Evolutionary conservation across 2,113 vertebrate species (phyloP), one percentile per base, ranked within the genome.

Genomic region (Brachyhypopomus gauderio): DNA sequence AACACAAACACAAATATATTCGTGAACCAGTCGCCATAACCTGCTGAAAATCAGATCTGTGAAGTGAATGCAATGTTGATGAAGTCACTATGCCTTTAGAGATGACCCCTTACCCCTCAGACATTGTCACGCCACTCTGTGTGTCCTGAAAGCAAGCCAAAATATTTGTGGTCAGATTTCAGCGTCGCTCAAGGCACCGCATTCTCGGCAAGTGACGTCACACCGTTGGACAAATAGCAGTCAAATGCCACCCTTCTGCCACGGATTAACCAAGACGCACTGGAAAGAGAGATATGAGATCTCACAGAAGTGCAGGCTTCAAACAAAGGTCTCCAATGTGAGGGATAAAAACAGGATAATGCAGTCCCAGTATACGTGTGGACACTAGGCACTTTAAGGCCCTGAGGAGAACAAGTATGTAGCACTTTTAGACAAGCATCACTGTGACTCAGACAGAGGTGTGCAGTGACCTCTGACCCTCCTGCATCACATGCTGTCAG

Each of bases 41-140:
- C 70, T 84, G 85, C 78, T 84, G 84, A 69, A 55, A 80, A 86
- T 74, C 38, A 81, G 25, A 23, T 16, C 12, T 76, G 83, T 81
- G 85, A 81, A 83, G 59, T 85, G 81, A 89, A 87, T 83, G 81
- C 87, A 86, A 88, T 87, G 79, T 85, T 83, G 62, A 73, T 52
- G 79, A 27, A 69, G 73, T 77, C 69, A 72, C 27, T n/a, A 79
- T 73, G 22, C 30, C 72, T 74, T 74, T 41, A 34, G 56, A 80
- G 16, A 85, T 59, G 78, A 85, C 75, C 79, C 79, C 86, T 84
- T 78, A 85, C 77, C 86, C 84, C 34, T 88, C 77, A 86, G 86
- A 88, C 86, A 84, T 88, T 88, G 72, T 83, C 59, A 77, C 82
- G 30, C 84, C 82, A 58, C 56, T 63, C 86, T 80, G 78, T 56